Percentiles rank a stretch among this genome's conserved stretches.
Conservation (phyloP, 2,888 invertebrate species). For the Acronicta psi region DNA sequence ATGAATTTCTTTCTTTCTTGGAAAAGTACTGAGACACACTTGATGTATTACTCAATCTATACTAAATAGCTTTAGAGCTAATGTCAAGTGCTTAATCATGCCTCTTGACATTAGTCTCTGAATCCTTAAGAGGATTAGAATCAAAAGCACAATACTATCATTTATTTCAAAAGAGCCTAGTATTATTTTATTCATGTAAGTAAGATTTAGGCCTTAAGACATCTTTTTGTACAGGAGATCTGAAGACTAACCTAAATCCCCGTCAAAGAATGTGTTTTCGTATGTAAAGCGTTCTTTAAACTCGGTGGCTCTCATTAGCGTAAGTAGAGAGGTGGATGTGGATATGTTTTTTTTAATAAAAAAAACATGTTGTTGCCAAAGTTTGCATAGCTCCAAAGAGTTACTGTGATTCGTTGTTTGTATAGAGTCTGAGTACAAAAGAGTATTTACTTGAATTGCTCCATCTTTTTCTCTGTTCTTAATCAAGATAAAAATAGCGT, state of each 20-base stretch:
- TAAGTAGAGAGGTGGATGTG: conserved; percentile 18
- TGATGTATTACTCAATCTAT: background rate
- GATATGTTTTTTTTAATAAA: background rate
- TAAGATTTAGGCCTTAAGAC: background rate
- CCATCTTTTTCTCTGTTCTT: background rate
- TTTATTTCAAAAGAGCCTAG: conserved; percentile 1
- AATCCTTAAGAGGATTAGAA: conserved; percentile 2
- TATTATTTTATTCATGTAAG: background rate
- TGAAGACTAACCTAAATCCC: conserved; percentile 7
- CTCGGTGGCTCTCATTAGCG: conserved; percentile 22
- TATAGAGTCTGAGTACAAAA: too few relatives aligned
- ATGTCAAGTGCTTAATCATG: conserved; percentile 5
- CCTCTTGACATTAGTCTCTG: conserved; percentile 4
- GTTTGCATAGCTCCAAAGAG: too few relatives aligned
- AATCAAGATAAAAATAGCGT: too few relatives aligned
- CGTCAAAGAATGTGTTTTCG: conserved; percentile 6
- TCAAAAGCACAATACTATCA: background rate
- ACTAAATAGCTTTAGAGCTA: conserved; percentile 4
- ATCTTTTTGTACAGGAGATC: background rate
- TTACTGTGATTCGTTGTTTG: too few relatives aligned
- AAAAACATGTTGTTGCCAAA: background rate
- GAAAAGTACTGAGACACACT: conserved; percentile 3
- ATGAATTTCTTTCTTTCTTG: background rate
- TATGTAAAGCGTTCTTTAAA: conserved; percentile 13
- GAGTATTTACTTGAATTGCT: too few relatives aligned